Conservation (phyloP, 64 coral and sea anemone species). For the Pachyseris speciosa region DNA sequence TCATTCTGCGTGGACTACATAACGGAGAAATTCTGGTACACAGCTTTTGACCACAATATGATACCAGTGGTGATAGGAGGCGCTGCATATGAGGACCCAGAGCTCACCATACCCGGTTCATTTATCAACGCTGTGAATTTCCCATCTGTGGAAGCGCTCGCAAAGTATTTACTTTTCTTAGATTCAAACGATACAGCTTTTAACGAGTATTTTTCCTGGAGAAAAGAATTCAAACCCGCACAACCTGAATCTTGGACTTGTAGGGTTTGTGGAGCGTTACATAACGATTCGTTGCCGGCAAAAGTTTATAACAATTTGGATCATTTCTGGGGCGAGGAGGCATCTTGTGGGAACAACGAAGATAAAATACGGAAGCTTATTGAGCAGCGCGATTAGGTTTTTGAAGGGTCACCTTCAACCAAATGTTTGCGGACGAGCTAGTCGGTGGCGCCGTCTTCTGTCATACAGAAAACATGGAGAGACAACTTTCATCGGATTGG, state of each 20-base stretch:
- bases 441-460: too few species aligned
- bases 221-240: too few species aligned
- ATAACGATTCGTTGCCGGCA: constrained; percentile 44
- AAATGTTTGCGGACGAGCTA: too few species aligned
- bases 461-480: too few species aligned
- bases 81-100: too few species aligned
- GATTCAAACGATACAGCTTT: constrained; percentile 70
- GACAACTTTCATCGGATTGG: too few species aligned
- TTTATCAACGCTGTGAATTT: constrained; percentile 72
- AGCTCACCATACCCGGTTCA: too few species aligned
- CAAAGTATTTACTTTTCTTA: constrained; percentile 50
- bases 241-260: constrained; percentile 58
- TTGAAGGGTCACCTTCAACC: too few species aligned
- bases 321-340: constrained; percentile 45
- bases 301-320: constrained; percentile 51
- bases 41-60: constrained; percentile 15
- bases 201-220: too few species aligned
- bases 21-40: constrained; percentile 76
- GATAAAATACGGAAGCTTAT: constrained; percentile 2
- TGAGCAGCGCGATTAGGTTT: not conserved
- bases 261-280: constrained; percentile 49
- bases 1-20: constrained; percentile 62
- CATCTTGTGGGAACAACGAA: constrained; percentile 42
- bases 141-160: constrained; percentile 20
- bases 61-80: constrained; percentile 64